These are phyloP conservation scores for Glyptemys insculpta DNA, from an alignment of 2,797 vertebrate species.

Conservation along the genomic window DNA sequence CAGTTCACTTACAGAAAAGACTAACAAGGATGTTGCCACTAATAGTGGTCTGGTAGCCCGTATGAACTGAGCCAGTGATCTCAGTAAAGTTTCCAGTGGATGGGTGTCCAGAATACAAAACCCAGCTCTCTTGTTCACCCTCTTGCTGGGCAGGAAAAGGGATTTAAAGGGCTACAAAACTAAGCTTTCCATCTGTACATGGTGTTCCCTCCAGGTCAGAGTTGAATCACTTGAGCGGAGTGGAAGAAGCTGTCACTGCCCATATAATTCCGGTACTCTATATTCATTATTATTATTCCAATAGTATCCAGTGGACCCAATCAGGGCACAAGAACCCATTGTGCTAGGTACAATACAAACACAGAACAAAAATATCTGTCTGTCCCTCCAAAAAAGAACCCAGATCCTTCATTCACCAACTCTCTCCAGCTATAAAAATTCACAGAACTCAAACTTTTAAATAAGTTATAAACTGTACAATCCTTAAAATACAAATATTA, in stretches of 20 bases:
- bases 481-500: not conserved
- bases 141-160: not conserved
- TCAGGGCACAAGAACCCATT: not conserved
- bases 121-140: not conserved
- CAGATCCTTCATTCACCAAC: not conserved
- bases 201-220: not conserved
- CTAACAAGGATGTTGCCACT: not conserved
- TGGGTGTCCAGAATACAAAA: not conserved
- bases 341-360: not conserved
- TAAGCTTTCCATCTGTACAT: rapidly evolving
- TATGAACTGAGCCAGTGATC: not conserved
- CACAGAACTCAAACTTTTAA: not conserved
- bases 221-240: not conserved
- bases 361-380: not conserved
- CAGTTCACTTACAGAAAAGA: not conserved
- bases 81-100: not conserved
- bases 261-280: not conserved
- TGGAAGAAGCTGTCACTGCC: not conserved
- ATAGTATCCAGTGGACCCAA: not conserved
- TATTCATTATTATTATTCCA: not conserved
- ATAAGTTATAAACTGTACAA: not conserved
- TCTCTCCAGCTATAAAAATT: not conserved
- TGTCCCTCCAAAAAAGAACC: not conserved
- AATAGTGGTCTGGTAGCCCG: not conserved
- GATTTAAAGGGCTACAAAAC: not conserved